Percentiles rank a stretch among this genome's conserved stretches.
phyloP scores from a whole-genome alignment of 1,140 invertebrate genomes.

The Drosophila funebris region DNA sequence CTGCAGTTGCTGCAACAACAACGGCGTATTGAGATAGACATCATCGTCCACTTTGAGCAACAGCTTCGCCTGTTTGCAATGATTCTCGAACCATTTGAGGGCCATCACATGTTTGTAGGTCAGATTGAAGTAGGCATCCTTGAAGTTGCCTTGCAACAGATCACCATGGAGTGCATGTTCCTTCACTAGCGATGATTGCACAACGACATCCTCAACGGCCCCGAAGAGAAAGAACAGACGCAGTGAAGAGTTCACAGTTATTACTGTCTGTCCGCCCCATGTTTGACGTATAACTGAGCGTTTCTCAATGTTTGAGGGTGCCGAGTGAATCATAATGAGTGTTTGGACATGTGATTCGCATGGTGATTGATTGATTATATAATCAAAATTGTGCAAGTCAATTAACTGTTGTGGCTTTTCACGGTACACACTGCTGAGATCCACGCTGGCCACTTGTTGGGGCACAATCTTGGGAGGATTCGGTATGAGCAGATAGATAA shows the following conservation, averaged over 20 bases:
- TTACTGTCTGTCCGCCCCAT: constrained; percentile 85
- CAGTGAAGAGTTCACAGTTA: constrained; percentile 58
- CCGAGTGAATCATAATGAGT: constrained; percentile 88
- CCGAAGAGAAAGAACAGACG: constrained; percentile 89
- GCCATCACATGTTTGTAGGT: constrained; percentile 94
- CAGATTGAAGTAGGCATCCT: constrained; percentile 92
- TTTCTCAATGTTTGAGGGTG: constrained; percentile 86
- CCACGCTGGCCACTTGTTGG: not conserved
- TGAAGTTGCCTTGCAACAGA: constrained; percentile 91
- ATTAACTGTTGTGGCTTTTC: constrained; percentile 83
- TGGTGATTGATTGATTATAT: constrained; percentile 85
- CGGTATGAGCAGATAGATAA: constrained; percentile 8
- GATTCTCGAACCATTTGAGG: constrained; percentile 90
- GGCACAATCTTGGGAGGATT: not conserved
- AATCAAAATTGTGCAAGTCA: constrained; percentile 85
- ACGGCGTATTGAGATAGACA: constrained; percentile 89
- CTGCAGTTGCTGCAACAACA: constrained; percentile 86
- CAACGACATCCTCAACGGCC: constrained; percentile 69
- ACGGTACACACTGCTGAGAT: not conserved
- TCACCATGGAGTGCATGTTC: constrained; percentile 88
- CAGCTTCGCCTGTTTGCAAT: constrained; percentile 88
- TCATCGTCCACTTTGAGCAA: constrained; percentile 92
- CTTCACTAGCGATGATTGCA: constrained; percentile 84
- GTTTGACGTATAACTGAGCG: constrained; percentile 87
- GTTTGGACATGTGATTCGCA: constrained; percentile 83